phyloP scores from a whole-genome alignment of 2,797 vertebrate genomes.

The Typhlichthys subterraneus region DNA sequence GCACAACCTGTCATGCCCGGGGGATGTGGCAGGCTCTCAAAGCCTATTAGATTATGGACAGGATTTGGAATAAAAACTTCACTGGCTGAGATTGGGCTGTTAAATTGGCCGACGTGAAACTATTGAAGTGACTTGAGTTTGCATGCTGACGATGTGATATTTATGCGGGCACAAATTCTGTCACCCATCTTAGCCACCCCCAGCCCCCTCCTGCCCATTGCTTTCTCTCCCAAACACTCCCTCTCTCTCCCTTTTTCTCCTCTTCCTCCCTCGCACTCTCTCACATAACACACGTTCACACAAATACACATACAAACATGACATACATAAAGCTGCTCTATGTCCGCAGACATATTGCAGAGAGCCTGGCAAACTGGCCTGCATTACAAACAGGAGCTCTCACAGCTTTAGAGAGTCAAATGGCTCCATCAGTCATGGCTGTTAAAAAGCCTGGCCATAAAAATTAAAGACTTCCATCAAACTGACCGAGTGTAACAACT shows the following conservation, averaged over 20 bases:
- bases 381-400: constrained; percentile 60
- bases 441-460: constrained; percentile 66
- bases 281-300: background rate
- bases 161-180: constrained; percentile 44
- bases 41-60: constrained; percentile 75
- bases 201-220: background rate
- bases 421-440: constrained; percentile 72
- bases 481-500: constrained; percentile 66
- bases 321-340: constrained; percentile 41
- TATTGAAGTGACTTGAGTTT: constrained; percentile 64
- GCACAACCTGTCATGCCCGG: constrained; percentile 77
- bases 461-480: constrained; percentile 77
- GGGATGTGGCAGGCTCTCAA: constrained; percentile 77
- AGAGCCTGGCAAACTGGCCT: constrained; percentile 45
- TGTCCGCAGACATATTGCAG: constrained; percentile 45
- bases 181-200: background rate
- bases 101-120: constrained; percentile 69
- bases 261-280: background rate
- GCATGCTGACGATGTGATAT: constrained; percentile 58
- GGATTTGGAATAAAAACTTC: constrained; percentile 75
- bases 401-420: constrained; percentile 58
- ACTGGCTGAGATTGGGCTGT: constrained; percentile 61
- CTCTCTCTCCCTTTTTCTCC: constrained; percentile 13
- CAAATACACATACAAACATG: constrained; percentile 20
- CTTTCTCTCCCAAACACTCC: background rate